phyloP scores from a whole-genome alignment of 2,797 vertebrate species.

The Danionella dracula region DNA sequence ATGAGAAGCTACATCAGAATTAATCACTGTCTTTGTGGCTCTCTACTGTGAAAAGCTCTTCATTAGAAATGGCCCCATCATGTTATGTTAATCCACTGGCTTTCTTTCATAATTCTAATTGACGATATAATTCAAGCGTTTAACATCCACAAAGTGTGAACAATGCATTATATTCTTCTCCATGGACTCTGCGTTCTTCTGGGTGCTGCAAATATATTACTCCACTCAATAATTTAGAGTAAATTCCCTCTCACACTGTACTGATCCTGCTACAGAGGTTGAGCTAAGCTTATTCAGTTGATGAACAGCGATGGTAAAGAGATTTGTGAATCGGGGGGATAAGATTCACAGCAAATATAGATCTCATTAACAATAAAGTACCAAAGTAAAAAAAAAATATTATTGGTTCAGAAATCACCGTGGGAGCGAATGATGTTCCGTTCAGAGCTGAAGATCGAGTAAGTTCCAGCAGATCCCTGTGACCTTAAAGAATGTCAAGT shows the following conservation, averaged over 20 bases:
- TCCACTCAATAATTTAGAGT: not conserved
- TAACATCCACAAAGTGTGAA: not conserved
- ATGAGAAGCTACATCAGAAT: constrained; percentile 40
- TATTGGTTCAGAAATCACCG: no score
- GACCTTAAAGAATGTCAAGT: no score
- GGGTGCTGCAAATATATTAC: constrained; percentile 22
- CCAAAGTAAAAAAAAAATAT: no score
- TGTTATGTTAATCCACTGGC: not conserved
- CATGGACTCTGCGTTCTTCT: not conserved
- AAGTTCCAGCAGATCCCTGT: no score
- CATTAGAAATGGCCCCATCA: not conserved
- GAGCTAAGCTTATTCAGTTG: no score
- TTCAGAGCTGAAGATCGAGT: no score
- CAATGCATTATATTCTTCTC: not conserved
- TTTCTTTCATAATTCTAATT: constrained; percentile 15
- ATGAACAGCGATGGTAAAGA: no score
- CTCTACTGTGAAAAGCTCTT: constrained; percentile 15
- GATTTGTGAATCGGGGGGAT: no score
- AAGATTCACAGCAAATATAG: no score
- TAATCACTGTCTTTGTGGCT: constrained; percentile 30
- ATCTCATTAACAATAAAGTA: no score
- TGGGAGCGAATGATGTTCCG: no score
- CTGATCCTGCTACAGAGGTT: not conserved
- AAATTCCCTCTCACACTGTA: not conserved
- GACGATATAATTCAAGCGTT: constrained; percentile 7